Percentiles rank a stretch among this genome's conserved stretches.
These are phyloP conservation scores for Lathamus discolor DNA, from an alignment of 2,113 vertebrate genomes.

Conservation along the genomic window DNA sequence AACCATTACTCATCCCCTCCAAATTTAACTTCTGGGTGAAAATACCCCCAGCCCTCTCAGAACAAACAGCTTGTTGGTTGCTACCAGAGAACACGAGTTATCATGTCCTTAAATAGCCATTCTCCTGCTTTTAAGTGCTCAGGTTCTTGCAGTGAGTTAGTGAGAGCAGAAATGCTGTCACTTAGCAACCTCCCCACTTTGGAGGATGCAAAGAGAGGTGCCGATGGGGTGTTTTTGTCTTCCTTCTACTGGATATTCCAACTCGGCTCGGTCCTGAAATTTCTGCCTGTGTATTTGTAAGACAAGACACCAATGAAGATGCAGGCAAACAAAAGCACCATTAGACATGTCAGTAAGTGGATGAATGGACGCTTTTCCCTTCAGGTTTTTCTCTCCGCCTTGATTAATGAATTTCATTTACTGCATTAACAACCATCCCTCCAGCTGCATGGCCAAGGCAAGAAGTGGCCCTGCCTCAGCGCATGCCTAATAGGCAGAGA, in stretches of 20 bases:
- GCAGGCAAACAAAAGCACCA: background rate
- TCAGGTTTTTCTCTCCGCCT: background rate
- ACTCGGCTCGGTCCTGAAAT: background rate
- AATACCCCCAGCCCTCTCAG: background rate
- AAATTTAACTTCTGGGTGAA: background rate
- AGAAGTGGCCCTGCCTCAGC: background rate
- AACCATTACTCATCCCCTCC: background rate
- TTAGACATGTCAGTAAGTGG: background rate
- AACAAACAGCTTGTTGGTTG: background rate
- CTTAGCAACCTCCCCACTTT: conserved; percentile 30
- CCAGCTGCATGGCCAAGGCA: background rate
- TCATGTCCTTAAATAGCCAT: background rate
- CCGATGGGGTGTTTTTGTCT: background rate
- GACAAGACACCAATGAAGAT: background rate
- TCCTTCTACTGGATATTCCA: background rate
- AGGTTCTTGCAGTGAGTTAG: background rate
- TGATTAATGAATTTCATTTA: conserved; percentile 2
- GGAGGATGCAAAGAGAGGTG: background rate
- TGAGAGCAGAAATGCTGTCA: background rate
- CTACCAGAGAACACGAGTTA: background rate
- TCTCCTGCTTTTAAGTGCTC: background rate
- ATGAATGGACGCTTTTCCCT: background rate
- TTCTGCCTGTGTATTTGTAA: accelerated
- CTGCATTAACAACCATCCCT: background rate
- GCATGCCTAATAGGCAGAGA: background rate